A percentile compares a stretch with the other conserved stretches of the same genome.
phyloP scores from a whole-genome alignment of 2,888 invertebrate species.

The Hymenopus coronatus region DNA sequence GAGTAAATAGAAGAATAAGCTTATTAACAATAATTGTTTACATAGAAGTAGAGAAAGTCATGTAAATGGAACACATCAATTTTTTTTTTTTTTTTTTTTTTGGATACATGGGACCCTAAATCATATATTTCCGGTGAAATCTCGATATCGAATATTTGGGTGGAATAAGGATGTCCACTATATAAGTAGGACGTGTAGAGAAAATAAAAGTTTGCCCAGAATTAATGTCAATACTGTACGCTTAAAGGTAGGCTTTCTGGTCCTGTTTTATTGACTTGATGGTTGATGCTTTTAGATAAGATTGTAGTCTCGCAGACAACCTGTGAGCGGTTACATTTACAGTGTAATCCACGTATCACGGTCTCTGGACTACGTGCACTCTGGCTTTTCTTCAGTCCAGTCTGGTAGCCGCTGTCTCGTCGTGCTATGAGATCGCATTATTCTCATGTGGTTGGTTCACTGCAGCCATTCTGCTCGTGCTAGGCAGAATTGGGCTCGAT shows the following conservation, averaged over 20 bases:
- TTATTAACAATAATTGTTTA: too few species aligned
- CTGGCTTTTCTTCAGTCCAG: background rate
- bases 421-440: background rate
- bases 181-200: too few species aligned
- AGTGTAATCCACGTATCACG: background rate
- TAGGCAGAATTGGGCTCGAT: background rate
- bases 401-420: background rate
- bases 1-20: too few species aligned
- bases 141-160: too few species aligned
- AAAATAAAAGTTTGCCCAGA: too few species aligned
- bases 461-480: background rate
- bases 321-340: background rate
- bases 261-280: background rate
- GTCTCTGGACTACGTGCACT: background rate
- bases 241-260: background rate
- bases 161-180: too few species aligned
- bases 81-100: too few species aligned
- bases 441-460: background rate
- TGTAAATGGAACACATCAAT: too few species aligned
- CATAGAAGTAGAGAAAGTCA: too few species aligned
- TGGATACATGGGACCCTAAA: too few species aligned
- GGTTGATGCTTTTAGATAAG: background rate
- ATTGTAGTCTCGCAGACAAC: background rate
- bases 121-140: too few species aligned
- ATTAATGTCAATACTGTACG: too few species aligned